Percentiles rank a stretch among this genome's conserved stretches.
These are phyloP conservation scores for Vidua macroura DNA, from an alignment of 2,113 vertebrate species.

Conservation along the genomic window DNA sequence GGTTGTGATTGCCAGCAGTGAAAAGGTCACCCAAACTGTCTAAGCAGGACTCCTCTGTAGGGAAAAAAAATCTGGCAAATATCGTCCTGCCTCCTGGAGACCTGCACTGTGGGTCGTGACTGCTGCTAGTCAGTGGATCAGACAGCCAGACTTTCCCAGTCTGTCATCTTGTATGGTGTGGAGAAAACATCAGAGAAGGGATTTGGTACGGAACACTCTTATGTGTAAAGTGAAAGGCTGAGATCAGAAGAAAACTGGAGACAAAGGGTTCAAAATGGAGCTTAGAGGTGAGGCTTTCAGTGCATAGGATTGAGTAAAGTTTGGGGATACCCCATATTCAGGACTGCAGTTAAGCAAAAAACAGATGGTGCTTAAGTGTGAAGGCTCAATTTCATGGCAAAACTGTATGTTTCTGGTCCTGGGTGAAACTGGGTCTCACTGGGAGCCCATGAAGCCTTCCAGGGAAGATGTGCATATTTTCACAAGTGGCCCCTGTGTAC, in stretches of 20 bases:
- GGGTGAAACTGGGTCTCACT: neutral
- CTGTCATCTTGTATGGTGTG: neutral
- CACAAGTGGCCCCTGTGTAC: neutral
- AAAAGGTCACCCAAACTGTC: neutral
- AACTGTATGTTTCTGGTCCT: neutral
- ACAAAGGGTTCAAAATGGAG: neutral
- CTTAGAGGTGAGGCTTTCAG: neutral
- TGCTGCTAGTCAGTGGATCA: neutral
- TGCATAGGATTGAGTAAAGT: neutral
- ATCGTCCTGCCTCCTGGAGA: neutral
- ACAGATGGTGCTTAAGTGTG: neutral
- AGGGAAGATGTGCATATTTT: neutral
- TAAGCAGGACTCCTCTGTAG: neutral
- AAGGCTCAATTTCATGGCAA: neutral
- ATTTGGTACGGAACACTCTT: neutral
- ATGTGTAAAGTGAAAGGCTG: neutral
- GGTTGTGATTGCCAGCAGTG: neutral
- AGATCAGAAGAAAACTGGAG: neutral
- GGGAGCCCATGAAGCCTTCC: neutral
- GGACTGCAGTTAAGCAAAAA: neutral
- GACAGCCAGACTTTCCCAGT: neutral
- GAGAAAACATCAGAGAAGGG: neutral
- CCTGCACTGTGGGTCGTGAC: fast-evolving
- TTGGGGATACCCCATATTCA: neutral
- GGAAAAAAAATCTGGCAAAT: neutral